Conservation (phyloP, 2,113 vertebrate genomes). For the Spilogale gracilis region DNA sequence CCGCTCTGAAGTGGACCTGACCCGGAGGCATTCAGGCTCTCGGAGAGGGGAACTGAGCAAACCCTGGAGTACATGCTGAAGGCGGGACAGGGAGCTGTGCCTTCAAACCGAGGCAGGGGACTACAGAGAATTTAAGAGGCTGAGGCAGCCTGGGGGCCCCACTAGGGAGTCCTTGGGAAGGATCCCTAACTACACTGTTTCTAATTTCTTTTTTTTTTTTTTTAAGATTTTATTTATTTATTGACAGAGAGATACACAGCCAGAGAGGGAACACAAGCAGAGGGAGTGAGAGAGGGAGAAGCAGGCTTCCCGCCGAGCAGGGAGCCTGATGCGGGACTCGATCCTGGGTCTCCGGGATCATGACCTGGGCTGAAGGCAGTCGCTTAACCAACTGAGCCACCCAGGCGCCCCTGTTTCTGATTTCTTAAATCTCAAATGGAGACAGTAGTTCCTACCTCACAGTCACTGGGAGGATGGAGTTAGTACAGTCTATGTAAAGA, state of each 20-base stretch:
- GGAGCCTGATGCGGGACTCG: too few species aligned
- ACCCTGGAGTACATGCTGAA: neutral
- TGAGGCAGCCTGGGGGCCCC: neutral
- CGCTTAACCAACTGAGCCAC: too few species aligned
- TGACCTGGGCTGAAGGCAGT: too few species aligned
- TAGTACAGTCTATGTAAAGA: neutral
- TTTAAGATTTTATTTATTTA: too few species aligned
- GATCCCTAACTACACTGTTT: neutral
- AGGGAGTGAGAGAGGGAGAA: too few species aligned
- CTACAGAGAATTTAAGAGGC: neutral
- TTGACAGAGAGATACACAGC: too few species aligned
- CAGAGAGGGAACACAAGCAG: too few species aligned
- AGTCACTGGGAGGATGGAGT: neutral
- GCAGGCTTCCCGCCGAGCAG: too few species aligned
- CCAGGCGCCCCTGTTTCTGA: neutral
- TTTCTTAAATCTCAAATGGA: neutral
- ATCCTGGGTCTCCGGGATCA: too few species aligned
- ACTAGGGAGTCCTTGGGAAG: neutral
- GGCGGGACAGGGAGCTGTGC: fast-evolving
- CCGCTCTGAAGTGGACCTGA: neutral
- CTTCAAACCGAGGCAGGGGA: neutral
- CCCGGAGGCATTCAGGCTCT: neutral
- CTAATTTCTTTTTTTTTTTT: too few species aligned
- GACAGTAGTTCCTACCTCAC: neutral
- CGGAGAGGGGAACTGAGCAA: neutral